phyloP scores from a whole-genome alignment of 1,140 invertebrate species.

The Drosophila suzukii region DNA sequence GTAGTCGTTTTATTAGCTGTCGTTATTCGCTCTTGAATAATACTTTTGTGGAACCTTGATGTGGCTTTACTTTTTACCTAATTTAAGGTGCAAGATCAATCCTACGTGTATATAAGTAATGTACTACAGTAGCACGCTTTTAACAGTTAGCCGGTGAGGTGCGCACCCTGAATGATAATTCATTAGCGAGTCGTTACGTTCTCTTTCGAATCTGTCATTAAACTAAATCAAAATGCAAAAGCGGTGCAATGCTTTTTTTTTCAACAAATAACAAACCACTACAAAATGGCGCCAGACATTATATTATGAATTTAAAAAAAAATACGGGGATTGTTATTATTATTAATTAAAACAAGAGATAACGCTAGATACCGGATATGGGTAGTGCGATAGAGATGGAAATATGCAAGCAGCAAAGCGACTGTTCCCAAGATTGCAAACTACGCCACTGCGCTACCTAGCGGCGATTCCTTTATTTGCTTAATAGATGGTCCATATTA shows the following conservation, averaged over 20 bases:
- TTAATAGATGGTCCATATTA: too few species aligned
- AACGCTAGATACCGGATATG: neutral
- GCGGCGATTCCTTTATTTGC: too few species aligned
- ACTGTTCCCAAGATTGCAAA: too few species aligned
- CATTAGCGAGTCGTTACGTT: slow-evolving; percentile 40
- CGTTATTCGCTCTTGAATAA: neutral
- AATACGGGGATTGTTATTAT: neutral
- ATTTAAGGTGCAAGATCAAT: neutral
- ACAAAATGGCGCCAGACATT: neutral
- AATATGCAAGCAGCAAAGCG: too few species aligned
- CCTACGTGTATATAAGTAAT: neutral
- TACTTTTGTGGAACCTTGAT: neutral
- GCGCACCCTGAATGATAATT: slow-evolving; percentile 54
- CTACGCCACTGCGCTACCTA: too few species aligned
- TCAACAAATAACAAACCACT: neutral
- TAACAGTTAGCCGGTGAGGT: slow-evolving; percentile 29
- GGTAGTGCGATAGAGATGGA: neutral
- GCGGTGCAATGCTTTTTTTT: slow-evolving; percentile 22
- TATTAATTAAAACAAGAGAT: too few species aligned
- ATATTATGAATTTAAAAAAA: too few species aligned
- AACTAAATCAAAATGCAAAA: slow-evolving; percentile 57
- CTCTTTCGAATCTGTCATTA: slow-evolving; percentile 49
- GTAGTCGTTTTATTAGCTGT: neutral
- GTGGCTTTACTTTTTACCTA: slow-evolving; percentile 3
- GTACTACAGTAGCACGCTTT: slow-evolving; percentile 7